These are phyloP conservation scores for Clarias laeviceps DNA, from an alignment of 2,797 vertebrate genomes.

Conservation along the genomic window DNA sequence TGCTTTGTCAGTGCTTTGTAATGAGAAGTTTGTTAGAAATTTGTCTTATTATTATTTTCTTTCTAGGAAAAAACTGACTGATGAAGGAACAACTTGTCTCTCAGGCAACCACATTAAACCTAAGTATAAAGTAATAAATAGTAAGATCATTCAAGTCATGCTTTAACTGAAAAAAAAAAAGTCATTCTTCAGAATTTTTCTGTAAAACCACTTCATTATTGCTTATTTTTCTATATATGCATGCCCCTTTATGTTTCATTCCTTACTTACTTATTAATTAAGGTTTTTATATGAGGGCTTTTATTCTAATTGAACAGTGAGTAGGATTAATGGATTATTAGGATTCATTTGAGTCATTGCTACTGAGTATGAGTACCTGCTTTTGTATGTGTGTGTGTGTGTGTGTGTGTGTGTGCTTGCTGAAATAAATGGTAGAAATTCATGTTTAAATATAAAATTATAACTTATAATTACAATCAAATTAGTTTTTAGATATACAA, in stretches of 20 bases:
- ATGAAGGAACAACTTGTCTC: neutral
- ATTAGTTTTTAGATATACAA: neutral
- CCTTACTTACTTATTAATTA: neutral
- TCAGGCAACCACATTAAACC: neutral
- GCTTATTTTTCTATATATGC: neutral
- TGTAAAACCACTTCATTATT: neutral
- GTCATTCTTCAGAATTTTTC: neutral
- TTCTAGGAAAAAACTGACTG: neutral
- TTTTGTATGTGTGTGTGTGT: neutral
- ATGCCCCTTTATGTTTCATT: neutral
- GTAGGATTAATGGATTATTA: neutral
- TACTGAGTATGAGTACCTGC: neutral
- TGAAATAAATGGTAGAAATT: neutral
- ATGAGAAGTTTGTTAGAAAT: neutral
- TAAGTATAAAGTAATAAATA: neutral
- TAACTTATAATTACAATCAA: neutral
- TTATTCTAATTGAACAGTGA: neutral
- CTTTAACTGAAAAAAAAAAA: neutral
- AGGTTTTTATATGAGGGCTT: neutral
- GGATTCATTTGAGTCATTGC: neutral
- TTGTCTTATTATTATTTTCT: neutral
- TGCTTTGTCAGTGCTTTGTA: neutral
- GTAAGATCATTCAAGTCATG: neutral
- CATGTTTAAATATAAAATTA: neutral
- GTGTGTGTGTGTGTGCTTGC: neutral